These are phyloP conservation scores for Phengaris alcon DNA, from an alignment of 2,888 invertebrate genomes.

Conservation along the genomic window DNA sequence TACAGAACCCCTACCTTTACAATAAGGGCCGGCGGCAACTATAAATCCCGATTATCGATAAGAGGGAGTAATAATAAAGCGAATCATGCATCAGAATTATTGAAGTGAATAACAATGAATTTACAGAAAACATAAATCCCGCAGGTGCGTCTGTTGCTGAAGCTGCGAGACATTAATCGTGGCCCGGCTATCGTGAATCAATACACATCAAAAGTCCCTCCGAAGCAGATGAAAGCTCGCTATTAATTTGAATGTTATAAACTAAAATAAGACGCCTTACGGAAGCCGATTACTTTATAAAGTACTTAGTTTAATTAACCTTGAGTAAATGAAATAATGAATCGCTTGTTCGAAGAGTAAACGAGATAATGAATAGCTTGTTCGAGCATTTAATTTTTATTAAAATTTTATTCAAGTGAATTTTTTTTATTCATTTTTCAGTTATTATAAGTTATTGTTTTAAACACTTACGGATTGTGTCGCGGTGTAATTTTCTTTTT, in stretches of 20 bases:
- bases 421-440: not conserved
- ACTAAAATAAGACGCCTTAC: constrained; percentile 4
- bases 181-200: constrained; percentile 54
- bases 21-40: constrained; percentile 2
- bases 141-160: constrained; percentile 67
- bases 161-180: constrained; percentile 62
- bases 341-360: not conserved
- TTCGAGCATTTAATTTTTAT: constrained; percentile 7
- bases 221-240: constrained; percentile 32
- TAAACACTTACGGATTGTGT: no score
- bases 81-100: constrained; percentile 52
- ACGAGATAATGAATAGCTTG: not conserved
- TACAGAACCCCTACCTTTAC: constrained; percentile 15
- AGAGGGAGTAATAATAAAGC: constrained; percentile 49
- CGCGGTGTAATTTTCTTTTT: no score
- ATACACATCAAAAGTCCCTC: constrained; percentile 44
- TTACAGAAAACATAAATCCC: constrained; percentile 66
- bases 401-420: constrained; percentile 10
- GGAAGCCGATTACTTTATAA: constrained; percentile 12
- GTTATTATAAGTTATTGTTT: not conserved
- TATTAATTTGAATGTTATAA: constrained; percentile 29
- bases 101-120: constrained; percentile 70
- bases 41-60: constrained; percentile 31
- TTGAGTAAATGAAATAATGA: constrained; percentile 5
- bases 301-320: constrained; percentile 10